Percentiles rank a stretch among this genome's conserved stretches.
phyloP scores from a whole-genome alignment of 2,888 invertebrate genomes.

The Ommatoiulus sabulosus region DNA sequence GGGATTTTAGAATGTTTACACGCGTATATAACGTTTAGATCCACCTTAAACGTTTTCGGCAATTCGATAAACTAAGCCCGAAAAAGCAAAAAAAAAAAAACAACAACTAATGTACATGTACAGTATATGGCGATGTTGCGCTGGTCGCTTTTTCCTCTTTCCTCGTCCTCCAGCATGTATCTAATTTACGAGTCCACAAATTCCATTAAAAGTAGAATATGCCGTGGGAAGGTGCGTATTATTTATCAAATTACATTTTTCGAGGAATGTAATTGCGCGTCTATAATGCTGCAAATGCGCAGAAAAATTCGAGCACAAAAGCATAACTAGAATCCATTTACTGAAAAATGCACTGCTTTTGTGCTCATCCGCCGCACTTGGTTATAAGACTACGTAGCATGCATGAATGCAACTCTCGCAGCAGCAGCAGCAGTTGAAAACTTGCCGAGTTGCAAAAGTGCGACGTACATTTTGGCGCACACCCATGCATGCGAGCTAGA shows the following conservation, averaged over 20 bases:
- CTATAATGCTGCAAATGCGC: not conserved
- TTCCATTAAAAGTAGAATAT: slow-evolving; percentile 14
- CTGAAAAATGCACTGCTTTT: slow-evolving; percentile 34
- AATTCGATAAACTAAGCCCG: not conserved
- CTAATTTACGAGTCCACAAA: slow-evolving; percentile 17
- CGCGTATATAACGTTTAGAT: not conserved
- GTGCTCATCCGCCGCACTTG: not conserved
- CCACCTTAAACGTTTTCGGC: not conserved
- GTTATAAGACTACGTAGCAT: not conserved
- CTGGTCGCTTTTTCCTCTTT: not conserved
- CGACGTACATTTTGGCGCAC: not conserved
- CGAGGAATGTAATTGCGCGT: slow-evolving; percentile 32
- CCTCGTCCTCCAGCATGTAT: not conserved
- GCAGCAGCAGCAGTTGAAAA: not conserved
- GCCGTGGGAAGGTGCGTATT: slow-evolving; percentile 4
- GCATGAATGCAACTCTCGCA: not conserved
- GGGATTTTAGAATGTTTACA: not conserved
- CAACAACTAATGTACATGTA: too few relatives aligned
- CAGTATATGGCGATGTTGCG: not conserved
- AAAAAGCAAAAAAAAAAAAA: not conserved
- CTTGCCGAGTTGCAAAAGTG: not conserved
- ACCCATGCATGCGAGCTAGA: not conserved
- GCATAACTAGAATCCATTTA: slow-evolving; percentile 28
- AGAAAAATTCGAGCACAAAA: slow-evolving; percentile 21
- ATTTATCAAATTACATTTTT: slow-evolving; percentile 22